Conservation (phyloP, 2,113 vertebrate genomes). For the Lepus americanus region DNA sequence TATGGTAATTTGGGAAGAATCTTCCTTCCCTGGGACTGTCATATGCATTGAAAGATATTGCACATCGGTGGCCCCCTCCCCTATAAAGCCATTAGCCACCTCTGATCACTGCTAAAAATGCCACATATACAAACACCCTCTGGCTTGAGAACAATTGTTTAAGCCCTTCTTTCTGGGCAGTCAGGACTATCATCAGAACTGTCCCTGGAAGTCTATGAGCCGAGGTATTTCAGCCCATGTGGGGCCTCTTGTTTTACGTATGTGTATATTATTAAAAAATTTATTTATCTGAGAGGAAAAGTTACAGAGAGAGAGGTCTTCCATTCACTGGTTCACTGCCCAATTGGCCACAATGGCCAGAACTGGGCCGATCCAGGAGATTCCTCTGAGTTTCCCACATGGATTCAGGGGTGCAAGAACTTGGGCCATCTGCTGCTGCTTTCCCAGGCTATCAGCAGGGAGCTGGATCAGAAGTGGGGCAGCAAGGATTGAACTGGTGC, state of each 20-base stretch:
- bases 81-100: neutral
- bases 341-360: too few relatives aligned
- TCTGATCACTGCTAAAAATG: neutral
- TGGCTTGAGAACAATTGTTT: neutral
- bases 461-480: too few relatives aligned
- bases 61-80: neutral
- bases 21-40: neutral
- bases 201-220: constrained; percentile 4
- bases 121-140: neutral
- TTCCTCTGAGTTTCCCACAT: too few relatives aligned
- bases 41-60: neutral
- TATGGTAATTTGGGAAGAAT: neutral
- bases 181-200: constrained; percentile 20
- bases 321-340: too few relatives aligned
- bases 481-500: too few relatives aligned
- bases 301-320: too few relatives aligned
- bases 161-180: neutral
- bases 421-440: too few relatives aligned
- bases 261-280: too few relatives aligned
- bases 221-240: neutral
- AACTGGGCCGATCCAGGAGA: too few relatives aligned
- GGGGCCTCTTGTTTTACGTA: neutral
- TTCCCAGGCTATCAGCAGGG: too few relatives aligned
- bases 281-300: too few relatives aligned
- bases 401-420: too few relatives aligned